Base-by-base conservation (phyloP, 2,888 invertebrate species). In the Drosophila sordidula region DNA sequence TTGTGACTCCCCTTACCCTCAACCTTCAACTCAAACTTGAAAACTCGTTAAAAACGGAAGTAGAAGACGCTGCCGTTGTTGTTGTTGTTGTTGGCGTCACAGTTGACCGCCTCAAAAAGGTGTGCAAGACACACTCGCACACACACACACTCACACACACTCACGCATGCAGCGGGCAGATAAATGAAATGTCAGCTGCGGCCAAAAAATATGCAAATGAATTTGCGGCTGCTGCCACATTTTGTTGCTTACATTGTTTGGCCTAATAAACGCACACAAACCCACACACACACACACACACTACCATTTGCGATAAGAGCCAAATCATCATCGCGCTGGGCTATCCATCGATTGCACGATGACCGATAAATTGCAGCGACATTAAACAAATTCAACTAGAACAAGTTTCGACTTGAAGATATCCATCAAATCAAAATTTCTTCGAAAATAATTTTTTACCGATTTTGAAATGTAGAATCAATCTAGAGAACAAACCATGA, bases 11-110 rank as follows among this genome's bases (percentile, higher is more conserved):
- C 26, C 3, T 25, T 29, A 14, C 65, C 49, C 78, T 69, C 75
- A 78, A 78, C 70, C 81, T 87, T 80, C 57, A 80, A 81, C 87
- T 87, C 85, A 69, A 84, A 78, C 87, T 83, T 75, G 69, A 67
- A 74, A 62, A 76, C 58, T 70, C 64, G 59, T 64, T 59, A 58
- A 51, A 47, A 84, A 64, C 85, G 87, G 81, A 81, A 81, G 85
- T 84, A 51, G 49, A 70, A 80, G 87, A 86, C 77, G 76, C 46
- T 69, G 49, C 26, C 58, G 45, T 42, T 54, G 26, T 8, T 42
- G 9, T 9, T 57, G 38, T 32, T 45, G 38, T 26, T 46, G 49
- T 39, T 50, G 64, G 50, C 88, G 83, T 83, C 76, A 86, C 89
- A 86, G 87, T 80, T 86, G 82, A 83, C 86, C 86, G 82, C 88